These are phyloP conservation scores for Baronia brevicornis DNA, from an alignment of 2,888 invertebrate genomes.

Conservation along the genomic window DNA sequence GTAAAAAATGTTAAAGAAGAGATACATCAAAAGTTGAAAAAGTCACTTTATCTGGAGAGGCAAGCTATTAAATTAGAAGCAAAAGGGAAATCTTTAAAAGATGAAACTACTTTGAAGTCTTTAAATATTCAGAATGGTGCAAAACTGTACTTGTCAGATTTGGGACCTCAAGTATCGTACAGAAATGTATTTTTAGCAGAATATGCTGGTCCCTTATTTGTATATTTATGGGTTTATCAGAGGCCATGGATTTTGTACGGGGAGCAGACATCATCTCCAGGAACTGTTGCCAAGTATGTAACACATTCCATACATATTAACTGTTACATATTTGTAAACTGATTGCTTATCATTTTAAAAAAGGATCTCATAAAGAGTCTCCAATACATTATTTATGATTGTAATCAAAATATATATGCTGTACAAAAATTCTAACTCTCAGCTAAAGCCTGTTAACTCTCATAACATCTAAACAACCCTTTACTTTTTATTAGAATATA, in stretches of 20 bases:
- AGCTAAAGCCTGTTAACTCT: too few species aligned
- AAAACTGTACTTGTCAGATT: constrained; percentile 93
- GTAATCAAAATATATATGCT: too few species aligned
- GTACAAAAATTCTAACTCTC: too few species aligned
- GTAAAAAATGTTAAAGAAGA: constrained; percentile 85
- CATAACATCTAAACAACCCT: too few species aligned
- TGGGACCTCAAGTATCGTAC: constrained; percentile 99
- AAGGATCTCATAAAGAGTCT: too few species aligned
- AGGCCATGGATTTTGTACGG: constrained; percentile 95
- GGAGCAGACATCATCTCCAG: constrained; percentile 43
- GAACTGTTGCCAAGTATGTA: constrained; percentile 58
- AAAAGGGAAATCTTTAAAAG: constrained; percentile 88
- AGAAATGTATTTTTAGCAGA: constrained; percentile 96
- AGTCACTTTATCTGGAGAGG: constrained; percentile 83
- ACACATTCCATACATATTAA: constrained; percentile 8
- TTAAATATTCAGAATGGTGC: constrained; percentile 79
- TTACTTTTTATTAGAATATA: too few species aligned
- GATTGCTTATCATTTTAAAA: too few species aligned
- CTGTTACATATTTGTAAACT: too few species aligned
- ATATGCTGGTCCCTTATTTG: constrained; percentile 95
- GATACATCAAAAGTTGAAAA: constrained; percentile 79
- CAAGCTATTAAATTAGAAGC: constrained; percentile 89
- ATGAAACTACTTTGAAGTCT: constrained; percentile 82
- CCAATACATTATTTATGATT: too few species aligned
- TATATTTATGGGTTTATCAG: constrained; percentile 92